Evolutionary conservation across 2,797 vertebrate species (phyloP), one percentile per base, ranked within the genome.

Genomic region (Onychomys leucogaster): DNA sequence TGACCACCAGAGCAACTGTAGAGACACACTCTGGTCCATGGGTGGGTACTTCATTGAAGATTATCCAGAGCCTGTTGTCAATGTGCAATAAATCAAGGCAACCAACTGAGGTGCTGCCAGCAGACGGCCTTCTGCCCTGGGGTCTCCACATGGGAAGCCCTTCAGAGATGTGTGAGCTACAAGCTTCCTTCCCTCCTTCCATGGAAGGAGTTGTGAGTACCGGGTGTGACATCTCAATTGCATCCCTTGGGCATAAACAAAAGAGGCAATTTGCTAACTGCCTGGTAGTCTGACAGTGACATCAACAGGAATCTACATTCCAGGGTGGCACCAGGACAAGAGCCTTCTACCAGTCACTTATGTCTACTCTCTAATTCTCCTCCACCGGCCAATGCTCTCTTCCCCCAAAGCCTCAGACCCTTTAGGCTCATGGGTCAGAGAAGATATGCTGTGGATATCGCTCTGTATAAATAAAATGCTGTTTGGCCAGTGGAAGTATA

Each of bases 21-120:
- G 67, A 37, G 37, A 71, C 67, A n/a, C 67, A 71, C 41, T 34
- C 83, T 77, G 63, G 21, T 1, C 27, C 32, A 0, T 3, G 52
- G 43, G 49, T 46, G 13, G 55, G 73, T 25, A 67, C 52, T 57
- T 0, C 0, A 55, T 10, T 0, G n/a, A 69, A 57, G n/a, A 46
- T 43, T n/a, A 14, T 17, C 59, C 80, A 46, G 93, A 87, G 57
- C 29, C 59, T 55, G 32, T 27, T 1, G 9, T 65, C 80, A 34
- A 29, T 12, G 7, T 37, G n/a, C 41, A 75, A 67, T 77, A 87
- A 86, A 19, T 27, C 41, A 34, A 76, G 46, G 25, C 46, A 7
- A 12, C 0, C 0, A 1, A 6, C 6, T 17, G 37, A 0, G 2
- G 6, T 14, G 27, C 27, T 0, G 2, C 71, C 41, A 0, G 13